phyloP scores from a whole-genome alignment of 2,797 vertebrate species.

The Micropoecilia bifurca region DNA sequence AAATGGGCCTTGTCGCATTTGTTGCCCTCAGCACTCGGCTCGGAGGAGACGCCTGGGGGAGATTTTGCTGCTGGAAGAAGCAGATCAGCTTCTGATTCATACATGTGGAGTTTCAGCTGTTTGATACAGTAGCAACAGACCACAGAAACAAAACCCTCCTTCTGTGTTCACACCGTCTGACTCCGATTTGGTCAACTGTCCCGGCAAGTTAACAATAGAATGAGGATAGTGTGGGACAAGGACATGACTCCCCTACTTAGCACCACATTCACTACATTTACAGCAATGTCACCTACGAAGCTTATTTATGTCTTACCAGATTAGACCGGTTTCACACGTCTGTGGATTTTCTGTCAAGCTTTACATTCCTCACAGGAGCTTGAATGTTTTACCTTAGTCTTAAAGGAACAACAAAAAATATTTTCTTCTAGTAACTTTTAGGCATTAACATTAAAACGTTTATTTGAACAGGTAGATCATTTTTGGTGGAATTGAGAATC shows the following conservation, averaged over 20 bases:
- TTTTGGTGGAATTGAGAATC: background rate
- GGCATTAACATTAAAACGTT: background rate
- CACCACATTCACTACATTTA: background rate
- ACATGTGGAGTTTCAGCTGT: background rate
- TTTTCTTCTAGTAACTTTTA: background rate
- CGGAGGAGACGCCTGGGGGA: constrained; percentile 25
- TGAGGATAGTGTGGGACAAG: background rate
- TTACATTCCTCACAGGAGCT: background rate
- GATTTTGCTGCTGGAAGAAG: constrained; percentile 8
- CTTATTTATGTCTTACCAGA: background rate
- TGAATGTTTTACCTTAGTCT: background rate
- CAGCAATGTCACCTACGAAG: background rate
- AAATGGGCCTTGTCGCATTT: constrained; percentile 30
- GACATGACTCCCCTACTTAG: background rate
- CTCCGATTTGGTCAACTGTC: background rate
- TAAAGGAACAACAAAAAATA: background rate
- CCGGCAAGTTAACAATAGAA: background rate
- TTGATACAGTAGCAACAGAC: background rate
- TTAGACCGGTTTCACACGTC: background rate
- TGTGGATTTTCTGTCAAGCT: background rate
- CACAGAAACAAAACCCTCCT: background rate
- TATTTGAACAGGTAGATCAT: background rate
- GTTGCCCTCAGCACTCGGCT: constrained; percentile 23
- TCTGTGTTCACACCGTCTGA: background rate
- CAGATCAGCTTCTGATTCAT: background rate